Evolutionary conservation across 2,113 vertebrate genomes (phyloP).

Genomic region (Saccopteryx leptura): DNA sequence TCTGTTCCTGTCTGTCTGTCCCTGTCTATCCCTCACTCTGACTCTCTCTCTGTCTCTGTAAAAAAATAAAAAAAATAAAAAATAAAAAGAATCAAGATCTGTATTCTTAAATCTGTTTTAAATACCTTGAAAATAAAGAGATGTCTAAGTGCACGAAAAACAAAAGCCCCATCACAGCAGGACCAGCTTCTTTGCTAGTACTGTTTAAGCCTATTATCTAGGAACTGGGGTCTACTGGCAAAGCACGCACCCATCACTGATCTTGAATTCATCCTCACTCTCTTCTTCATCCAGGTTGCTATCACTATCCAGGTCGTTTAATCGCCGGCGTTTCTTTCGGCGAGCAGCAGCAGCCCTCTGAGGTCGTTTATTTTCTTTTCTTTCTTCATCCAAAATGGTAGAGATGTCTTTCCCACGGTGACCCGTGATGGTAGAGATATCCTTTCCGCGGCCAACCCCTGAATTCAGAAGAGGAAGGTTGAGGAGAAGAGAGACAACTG

Average conservation of each 20-base stretch:
- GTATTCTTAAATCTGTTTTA: neutral
- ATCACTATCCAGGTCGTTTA: conserved; percentile 98
- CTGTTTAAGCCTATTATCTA: neutral
- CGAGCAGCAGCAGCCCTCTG: conserved; percentile 88
- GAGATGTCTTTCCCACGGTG: conserved; percentile 97
- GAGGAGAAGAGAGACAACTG: neutral
- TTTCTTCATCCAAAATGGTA: conserved; percentile 94
- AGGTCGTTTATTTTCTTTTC: conserved; percentile 93
- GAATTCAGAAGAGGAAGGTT: neutral
- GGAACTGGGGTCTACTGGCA: neutral
- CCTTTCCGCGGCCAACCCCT: conserved; percentile 92
- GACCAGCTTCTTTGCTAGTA: neutral
- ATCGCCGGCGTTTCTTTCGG: conserved; percentile 94
- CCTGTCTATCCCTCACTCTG: too few species aligned
- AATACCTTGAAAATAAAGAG: conserved; percentile 30
- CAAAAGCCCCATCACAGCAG: neutral
- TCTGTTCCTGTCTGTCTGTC: too few species aligned
- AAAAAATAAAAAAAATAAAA: too few species aligned
- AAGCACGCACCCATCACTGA: conserved; percentile 94
- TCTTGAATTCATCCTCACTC: conserved; percentile 97
- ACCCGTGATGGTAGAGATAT: conserved; percentile 94
- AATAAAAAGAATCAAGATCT: conserved; percentile 31
- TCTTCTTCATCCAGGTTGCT: conserved; percentile 97
- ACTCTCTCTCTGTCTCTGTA: too few species aligned
- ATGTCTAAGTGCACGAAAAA: neutral